Evolutionary conservation across 2,113 vertebrate genomes (phyloP), one percentile per base, ranked within the genome.

Genomic region (Arothron firmamentum): DNA sequence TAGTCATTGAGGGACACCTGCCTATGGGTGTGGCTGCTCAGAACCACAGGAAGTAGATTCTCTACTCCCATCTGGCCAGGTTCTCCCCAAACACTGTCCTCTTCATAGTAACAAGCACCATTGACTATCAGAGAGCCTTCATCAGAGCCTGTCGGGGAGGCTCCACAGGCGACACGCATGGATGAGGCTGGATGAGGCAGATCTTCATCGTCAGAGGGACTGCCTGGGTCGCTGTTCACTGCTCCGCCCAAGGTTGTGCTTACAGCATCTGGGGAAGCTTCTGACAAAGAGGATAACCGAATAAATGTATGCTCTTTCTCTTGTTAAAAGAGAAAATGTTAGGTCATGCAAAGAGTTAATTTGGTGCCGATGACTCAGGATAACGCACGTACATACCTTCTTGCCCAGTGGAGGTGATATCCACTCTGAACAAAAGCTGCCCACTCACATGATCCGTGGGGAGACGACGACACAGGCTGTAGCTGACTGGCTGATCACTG

Each of bases 371-470:
- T 9, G 8, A 38, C 34, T 38, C 9, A 38, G 11, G 10, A 2
- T 10, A 38, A 10, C 12, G n/a, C 46, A 28, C 25, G 4, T 43
- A 76, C 71, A 45, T 78, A 97, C 96, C 95, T 90, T 96, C 96
- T 0, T 98, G 93, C 77, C 92, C 87, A 3, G 93, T 94, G 67
- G 94, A 94, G 1, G 94, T 93, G 70, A 98, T 92, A 85, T 94
- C 94, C 73, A 98, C 93, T 81, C 91, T 91, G 83, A 98, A 98
- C 13, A 93, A 91, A 48, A 98, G 94, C 83, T 96, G 95, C 0
- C 96, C 96, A 11, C 96, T 98, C 64, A 98, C 96, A 1, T 98
- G 94, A 74, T 98, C 96, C n/a, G 95, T 95, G 45, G 96, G 96
- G 17, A 98, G 92, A 53, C 94, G 94, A 51, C 94, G 92, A 70